phyloP scores from a whole-genome alignment of 1,140 invertebrate species.

The Listronotus oregonensis region DNA sequence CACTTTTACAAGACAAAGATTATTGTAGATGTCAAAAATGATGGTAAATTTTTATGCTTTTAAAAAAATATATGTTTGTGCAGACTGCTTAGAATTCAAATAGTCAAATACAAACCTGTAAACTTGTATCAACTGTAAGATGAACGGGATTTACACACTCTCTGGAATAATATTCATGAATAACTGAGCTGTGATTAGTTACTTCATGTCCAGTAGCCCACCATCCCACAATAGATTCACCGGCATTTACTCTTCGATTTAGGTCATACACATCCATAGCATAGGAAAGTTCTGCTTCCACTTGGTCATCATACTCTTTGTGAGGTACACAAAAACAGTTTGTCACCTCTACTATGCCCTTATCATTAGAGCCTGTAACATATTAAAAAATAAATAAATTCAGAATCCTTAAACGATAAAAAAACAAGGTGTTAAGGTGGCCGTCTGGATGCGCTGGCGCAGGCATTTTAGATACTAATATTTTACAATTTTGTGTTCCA shows the following conservation, averaged over 20 bases:
- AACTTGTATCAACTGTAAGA: constrained; percentile 89
- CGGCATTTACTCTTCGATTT: constrained; percentile 88
- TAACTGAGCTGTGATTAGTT: constrained; percentile 94
- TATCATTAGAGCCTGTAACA: constrained; percentile 79
- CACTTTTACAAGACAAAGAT: no score
- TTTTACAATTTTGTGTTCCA: no score
- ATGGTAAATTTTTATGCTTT: no score
- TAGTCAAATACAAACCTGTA: constrained; percentile 57
- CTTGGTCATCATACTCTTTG: constrained; percentile 93
- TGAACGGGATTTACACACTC: constrained; percentile 94
- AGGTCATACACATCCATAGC: constrained; percentile 94
- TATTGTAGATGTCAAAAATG: no score
- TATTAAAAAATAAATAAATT: no score
- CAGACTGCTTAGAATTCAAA: no score
- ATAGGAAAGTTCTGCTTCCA: constrained; percentile 94
- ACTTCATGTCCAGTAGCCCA: constrained; percentile 97
- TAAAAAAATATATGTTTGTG: no score
- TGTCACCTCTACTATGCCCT: constrained; percentile 92
- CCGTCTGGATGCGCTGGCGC: no score
- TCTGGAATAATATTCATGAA: constrained; percentile 95
- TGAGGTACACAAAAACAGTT: constrained; percentile 98
- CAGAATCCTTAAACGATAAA: no score
- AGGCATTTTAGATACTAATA: no score
- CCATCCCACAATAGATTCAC: constrained; percentile 95
- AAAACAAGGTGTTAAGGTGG: no score